These are phyloP conservation scores for Margaritifera margaritifera DNA, from an alignment of 2,888 invertebrate genomes.

Conservation along the genomic window DNA sequence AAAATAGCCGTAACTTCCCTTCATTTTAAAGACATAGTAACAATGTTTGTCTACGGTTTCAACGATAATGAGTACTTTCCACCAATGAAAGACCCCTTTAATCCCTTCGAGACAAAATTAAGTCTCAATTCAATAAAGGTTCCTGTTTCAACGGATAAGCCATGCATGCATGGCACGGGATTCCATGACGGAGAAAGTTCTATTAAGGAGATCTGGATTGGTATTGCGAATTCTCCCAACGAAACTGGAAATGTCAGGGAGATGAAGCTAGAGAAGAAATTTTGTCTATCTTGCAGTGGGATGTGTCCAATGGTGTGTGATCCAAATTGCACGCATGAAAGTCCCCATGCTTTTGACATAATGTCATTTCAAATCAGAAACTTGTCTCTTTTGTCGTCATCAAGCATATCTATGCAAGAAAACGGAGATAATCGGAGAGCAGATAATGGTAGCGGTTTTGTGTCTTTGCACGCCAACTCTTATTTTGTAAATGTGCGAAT, in stretches of 20 bases:
- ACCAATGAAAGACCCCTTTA: constrained; percentile 34
- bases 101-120: constrained; percentile 39
- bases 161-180: constrained; percentile 40
- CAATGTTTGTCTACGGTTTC: constrained; percentile 23
- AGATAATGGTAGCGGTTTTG: too few relatives aligned
- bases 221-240: constrained; percentile 36
- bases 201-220: constrained; percentile 46
- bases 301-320: constrained; percentile 36
- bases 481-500: constrained; percentile 47
- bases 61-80: constrained; percentile 42
- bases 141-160: constrained; percentile 26
- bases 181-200: constrained; percentile 48
- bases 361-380: constrained; percentile 12
- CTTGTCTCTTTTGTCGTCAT: constrained; percentile 11
- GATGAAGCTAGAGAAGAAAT: constrained; percentile 20
- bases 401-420: not conserved
- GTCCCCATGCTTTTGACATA: constrained; percentile 25
- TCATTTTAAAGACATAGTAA: constrained; percentile 3
- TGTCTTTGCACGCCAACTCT: constrained; percentile 10
- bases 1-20: constrained; percentile 24
- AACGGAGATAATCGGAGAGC: too few relatives aligned
- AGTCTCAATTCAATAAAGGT: constrained; percentile 24
- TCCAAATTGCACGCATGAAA: constrained; percentile 19
- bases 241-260: constrained; percentile 30
- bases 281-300: constrained; percentile 36